Conservation (phyloP, 37 sponge, comb jelly and placozoan genomes). For the Amphimedon queenslandica region DNA sequence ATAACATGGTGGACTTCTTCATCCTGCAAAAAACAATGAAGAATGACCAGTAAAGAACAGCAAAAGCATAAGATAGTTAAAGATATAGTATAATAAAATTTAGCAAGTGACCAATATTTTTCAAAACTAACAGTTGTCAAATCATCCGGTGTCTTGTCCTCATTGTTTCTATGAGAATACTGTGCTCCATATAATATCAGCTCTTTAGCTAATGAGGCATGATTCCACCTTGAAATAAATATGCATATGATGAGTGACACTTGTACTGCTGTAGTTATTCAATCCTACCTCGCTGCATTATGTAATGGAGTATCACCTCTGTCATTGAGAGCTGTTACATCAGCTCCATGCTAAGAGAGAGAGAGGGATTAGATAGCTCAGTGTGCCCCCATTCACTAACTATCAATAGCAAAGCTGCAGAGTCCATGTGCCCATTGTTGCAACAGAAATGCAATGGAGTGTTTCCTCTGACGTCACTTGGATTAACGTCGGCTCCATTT, state of each 20-base stretch:
- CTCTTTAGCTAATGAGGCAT: constrained; percentile 39
- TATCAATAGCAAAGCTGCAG: constrained; percentile 65
- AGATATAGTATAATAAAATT: no score
- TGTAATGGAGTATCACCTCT: constrained; percentile 90
- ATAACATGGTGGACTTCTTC: constrained; percentile 30
- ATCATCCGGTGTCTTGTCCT: constrained; percentile 42
- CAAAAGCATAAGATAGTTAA: no score
- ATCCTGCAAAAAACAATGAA: constrained; percentile 32
- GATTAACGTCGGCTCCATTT: constrained; percentile 56
- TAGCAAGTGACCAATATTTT: no score
- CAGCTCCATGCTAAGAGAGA: constrained; percentile 77
- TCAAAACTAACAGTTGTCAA: constrained; percentile 48
- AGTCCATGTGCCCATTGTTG: constrained; percentile 86
- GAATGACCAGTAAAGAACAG: no score
- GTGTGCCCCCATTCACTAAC: constrained; percentile 18
- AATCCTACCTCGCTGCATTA: constrained; percentile 69
- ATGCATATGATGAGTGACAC: neutral
- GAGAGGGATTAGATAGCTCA: neutral
- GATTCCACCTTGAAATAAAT: constrained; percentile 46
- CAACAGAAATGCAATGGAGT: constrained; percentile 93
- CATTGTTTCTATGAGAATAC: constrained; percentile 40
- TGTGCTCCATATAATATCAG: constrained; percentile 69
- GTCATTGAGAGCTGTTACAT: constrained; percentile 63
- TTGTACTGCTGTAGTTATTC: neutral
- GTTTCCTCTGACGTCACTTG: constrained; percentile 66